Conservation (phyloP, 2,113 vertebrate genomes). For the Gallinago undulata region DNA sequence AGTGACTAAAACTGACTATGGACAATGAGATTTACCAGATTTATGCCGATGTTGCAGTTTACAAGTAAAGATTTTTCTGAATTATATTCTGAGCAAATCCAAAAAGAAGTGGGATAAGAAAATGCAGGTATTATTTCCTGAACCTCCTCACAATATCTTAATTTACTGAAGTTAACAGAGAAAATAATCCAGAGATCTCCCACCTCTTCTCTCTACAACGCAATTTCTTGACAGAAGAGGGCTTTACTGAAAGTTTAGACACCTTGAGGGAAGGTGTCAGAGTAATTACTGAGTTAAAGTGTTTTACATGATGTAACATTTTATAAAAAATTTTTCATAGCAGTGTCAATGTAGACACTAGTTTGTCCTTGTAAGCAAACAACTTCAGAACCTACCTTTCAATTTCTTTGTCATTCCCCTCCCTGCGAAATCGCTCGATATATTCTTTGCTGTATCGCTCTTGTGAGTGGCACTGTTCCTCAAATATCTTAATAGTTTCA, state of each 20-base stretch:
- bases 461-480: slow-evolving; percentile 93
- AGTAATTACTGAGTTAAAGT: background rate
- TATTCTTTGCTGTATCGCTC: slow-evolving; percentile 91
- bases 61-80: background rate
- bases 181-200: background rate
- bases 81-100: background rate
- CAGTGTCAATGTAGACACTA: background rate
- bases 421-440: slow-evolving; percentile 86
- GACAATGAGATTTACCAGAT: background rate
- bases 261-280: background rate
- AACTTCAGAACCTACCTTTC: slow-evolving; percentile 79
- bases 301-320: background rate
- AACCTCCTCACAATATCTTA: background rate
- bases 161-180: background rate
- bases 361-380: background rate
- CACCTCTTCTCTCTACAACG: background rate
- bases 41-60: background rate
- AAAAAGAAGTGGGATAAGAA: background rate
- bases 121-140: background rate
- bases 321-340: background rate
- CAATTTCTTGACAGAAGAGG: background rate
- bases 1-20: background rate
- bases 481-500: slow-evolving; percentile 94
- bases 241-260: background rate
- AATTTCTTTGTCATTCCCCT: slow-evolving; percentile 89